phyloP scores from a whole-genome alignment of 2,888 invertebrate species.

The Osmoderma eremita region DNA sequence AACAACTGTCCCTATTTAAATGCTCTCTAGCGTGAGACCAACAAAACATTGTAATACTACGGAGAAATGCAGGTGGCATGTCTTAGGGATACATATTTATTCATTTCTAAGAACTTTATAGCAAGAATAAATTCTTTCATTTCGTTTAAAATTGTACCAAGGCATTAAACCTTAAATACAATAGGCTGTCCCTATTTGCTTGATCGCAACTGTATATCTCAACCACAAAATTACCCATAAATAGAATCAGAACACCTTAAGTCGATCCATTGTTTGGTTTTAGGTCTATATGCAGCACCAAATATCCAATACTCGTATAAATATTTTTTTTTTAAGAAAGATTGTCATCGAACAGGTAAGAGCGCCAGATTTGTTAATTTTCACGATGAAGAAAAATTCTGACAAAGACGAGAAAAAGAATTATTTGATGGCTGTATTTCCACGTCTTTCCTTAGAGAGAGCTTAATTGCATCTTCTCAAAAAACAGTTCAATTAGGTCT shows the following conservation, averaged over 20 bases:
- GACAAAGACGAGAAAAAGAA: too few species aligned
- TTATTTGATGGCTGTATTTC: not conserved
- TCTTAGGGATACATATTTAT: not conserved
- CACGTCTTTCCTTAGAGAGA: not conserved
- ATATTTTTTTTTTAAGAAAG: not conserved
- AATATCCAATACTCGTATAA: not conserved
- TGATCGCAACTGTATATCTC: not conserved
- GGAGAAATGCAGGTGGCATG: too few species aligned
- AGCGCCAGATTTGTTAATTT: not conserved
- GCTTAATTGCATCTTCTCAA: too few species aligned
- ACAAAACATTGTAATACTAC: not conserved
- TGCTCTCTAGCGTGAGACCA: not conserved
- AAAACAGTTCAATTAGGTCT: too few species aligned
- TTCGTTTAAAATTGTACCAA: too few species aligned
- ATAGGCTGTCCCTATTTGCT: not conserved
- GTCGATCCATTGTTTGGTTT: too few species aligned
- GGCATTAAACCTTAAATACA: too few species aligned
- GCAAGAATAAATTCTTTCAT: not conserved
- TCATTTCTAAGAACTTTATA: not conserved
- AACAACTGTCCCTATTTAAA: not conserved
- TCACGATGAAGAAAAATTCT: too few species aligned
- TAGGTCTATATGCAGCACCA: too few species aligned
- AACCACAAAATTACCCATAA: not conserved
- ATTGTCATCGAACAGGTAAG: not conserved
- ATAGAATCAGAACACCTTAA: too few species aligned